Base-by-base conservation (phyloP, 2,888 invertebrate genomes). In the Alitta virens region DNA sequence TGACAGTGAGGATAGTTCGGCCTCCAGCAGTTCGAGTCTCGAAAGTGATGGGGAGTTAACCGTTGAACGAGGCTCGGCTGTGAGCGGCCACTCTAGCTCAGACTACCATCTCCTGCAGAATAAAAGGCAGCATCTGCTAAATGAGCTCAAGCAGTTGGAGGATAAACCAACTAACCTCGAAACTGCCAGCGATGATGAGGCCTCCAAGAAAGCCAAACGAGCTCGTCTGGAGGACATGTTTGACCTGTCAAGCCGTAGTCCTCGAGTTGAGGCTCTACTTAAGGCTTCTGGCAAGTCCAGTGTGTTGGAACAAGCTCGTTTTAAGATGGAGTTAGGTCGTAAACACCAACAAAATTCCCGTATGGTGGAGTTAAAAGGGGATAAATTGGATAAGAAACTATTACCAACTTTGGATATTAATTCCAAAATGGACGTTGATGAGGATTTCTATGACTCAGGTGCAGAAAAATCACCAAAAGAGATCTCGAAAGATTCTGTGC, bases 61-160 rank as follows among this genome's bases (percentile, higher is more conserved):
- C 46, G 5, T 46, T 7, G 46, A 46, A 21, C n/a, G 21, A 21
- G 46, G 46, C 3, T 46, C 46, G n/a, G n/a, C 46, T 7, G 21
- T 21, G 9, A 21, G 46, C n/a, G 21, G 46, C 21, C 46, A 46
- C 21, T 46, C 46, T n/a, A 46, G 46, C 21, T 18, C 46, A 18
- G 46, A 46, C n/a, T 46, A 46, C 21, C 21, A 54, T 33, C 18
- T 27, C 25, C 33, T 59, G 16, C 75, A 80, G 61, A 75, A 75
- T 59, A 74, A 80, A 65, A 79, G 80, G 67, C 73, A 75, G 40
- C 72, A 76, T 27, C 67, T 83, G 27, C 67, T 81, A 25, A 73
- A 78, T 51, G 72, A 79, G 58, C 68, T 82, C 51, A 75, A 79
- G 59, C 73, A 78, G 53, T 68, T 79, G 54, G 59, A 50, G 21